These are phyloP conservation scores for Lichenostomus cassidix DNA, from an alignment of 2,113 vertebrate genomes.

Conservation along the genomic window DNA sequence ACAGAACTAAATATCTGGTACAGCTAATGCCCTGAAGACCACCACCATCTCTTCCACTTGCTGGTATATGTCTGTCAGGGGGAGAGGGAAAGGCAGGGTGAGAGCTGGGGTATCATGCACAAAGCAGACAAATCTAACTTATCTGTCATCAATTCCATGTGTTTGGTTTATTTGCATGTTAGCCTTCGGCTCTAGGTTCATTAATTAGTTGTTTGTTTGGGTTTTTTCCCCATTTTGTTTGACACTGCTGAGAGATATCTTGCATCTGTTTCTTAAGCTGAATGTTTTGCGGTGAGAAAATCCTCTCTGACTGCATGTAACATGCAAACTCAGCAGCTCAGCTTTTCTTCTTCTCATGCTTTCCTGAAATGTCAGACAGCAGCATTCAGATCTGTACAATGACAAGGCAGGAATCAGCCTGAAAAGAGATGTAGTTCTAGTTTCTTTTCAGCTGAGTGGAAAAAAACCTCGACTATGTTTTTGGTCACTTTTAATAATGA, in stretches of 20 bases:
- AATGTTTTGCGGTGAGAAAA: background rate
- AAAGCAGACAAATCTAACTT: background rate
- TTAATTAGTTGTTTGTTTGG: background rate
- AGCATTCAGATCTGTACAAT: background rate
- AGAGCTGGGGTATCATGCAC: background rate
- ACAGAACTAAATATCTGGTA: background rate
- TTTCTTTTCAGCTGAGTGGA: background rate
- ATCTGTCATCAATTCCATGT: background rate
- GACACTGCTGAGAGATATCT: background rate
- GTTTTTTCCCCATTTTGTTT: background rate
- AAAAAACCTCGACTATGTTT: background rate
- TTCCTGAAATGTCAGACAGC: background rate
- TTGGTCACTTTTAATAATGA: background rate
- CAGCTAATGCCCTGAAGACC: background rate
- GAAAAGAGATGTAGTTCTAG: background rate
- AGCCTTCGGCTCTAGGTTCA: background rate
- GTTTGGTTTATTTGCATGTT: background rate
- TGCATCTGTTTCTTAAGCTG: background rate
- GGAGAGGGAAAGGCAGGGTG: background rate
- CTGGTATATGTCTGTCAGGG: background rate
- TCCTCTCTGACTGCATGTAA: background rate
- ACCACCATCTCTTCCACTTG: fast-evolving
- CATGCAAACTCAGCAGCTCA: slow-evolving; percentile 8
- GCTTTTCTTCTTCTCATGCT: background rate
- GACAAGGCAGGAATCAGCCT: background rate